phyloP scores from a whole-genome alignment of 2,113 vertebrate genomes.

The Poicephalus meyeri region DNA sequence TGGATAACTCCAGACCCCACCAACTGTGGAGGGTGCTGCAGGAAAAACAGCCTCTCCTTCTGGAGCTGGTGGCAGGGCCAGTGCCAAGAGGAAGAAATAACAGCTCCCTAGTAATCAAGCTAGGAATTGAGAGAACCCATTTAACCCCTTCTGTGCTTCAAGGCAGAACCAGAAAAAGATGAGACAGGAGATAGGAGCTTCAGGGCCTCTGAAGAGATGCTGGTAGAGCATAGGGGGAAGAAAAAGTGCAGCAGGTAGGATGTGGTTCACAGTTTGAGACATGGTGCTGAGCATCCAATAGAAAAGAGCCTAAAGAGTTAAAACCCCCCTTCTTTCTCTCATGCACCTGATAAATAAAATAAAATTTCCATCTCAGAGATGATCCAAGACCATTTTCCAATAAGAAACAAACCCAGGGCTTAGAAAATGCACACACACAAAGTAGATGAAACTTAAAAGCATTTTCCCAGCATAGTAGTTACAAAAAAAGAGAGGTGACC shows the following conservation, averaged over 20 bases:
- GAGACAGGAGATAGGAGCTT: neutral
- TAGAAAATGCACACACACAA: slow-evolving; percentile 32
- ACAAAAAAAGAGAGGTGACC: neutral
- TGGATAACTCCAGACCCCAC: neutral
- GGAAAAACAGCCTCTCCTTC: neutral
- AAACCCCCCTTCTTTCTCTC: neutral
- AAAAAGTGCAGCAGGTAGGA: neutral
- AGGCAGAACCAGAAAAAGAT: neutral
- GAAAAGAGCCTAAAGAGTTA: neutral
- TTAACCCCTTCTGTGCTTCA: neutral
- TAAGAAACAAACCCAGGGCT: slow-evolving; percentile 33
- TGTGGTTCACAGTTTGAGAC: neutral
- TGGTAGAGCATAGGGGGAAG: neutral
- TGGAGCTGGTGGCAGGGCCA: neutral
- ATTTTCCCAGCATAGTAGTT: neutral
- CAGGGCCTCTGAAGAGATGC: neutral
- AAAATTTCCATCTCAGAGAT: neutral
- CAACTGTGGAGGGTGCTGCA: neutral
- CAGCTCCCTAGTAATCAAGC: neutral
- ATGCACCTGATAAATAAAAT: neutral
- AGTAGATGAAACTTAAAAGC: slow-evolving; percentile 28
- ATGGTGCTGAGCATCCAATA: neutral
- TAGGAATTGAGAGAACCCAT: neutral
- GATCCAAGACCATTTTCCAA: slow-evolving; percentile 17
- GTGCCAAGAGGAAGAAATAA: neutral